These are phyloP conservation scores for Borostomias antarcticus DNA, from an alignment of 2,797 vertebrate species.

Conservation along the genomic window DNA sequence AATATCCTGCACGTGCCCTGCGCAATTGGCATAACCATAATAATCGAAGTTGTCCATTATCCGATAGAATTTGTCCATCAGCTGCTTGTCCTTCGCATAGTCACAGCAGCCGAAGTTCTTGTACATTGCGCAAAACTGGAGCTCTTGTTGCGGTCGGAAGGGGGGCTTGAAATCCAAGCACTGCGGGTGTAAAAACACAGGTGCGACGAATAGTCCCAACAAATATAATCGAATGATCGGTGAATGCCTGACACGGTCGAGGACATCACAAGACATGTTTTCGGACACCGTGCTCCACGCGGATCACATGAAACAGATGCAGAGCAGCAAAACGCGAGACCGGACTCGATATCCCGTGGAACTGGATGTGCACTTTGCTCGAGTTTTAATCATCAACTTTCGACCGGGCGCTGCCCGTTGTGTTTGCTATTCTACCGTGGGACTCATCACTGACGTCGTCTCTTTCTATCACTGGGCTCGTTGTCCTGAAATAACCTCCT, in stretches of 20 bases:
- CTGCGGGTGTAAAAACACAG: constrained; percentile 83
- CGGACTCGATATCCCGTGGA: constrained; percentile 25
- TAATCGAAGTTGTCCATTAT: constrained; percentile 78
- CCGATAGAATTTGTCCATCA: constrained; percentile 80
- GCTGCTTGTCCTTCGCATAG: constrained; percentile 74
- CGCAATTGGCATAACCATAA: constrained; percentile 75
- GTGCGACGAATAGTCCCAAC: constrained; percentile 37
- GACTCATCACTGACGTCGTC: constrained; percentile 9
- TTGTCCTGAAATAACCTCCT: too few relatives aligned
- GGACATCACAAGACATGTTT: constrained; percentile 47
- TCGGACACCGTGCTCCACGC: background rate
- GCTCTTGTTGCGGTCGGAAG: constrained; percentile 80
- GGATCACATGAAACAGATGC: constrained; percentile 20
- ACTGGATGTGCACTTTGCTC: constrained; percentile 66
- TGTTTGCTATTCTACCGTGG: constrained; percentile 13
- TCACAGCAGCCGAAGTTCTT: constrained; percentile 92
- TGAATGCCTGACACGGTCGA: constrained; percentile 22
- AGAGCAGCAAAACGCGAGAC: constrained; percentile 24
- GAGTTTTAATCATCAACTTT: constrained; percentile 40
- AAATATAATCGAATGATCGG: constrained; percentile 29
- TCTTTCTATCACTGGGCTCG: constrained; percentile 14
- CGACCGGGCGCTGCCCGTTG: constrained; percentile 20
- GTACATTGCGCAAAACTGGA: constrained; percentile 88
- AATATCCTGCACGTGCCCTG: constrained; percentile 85
- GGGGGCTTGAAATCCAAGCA: constrained; percentile 96